Base-by-base conservation (phyloP, 2,797 vertebrate genomes). In the Karalla daura region DNA sequence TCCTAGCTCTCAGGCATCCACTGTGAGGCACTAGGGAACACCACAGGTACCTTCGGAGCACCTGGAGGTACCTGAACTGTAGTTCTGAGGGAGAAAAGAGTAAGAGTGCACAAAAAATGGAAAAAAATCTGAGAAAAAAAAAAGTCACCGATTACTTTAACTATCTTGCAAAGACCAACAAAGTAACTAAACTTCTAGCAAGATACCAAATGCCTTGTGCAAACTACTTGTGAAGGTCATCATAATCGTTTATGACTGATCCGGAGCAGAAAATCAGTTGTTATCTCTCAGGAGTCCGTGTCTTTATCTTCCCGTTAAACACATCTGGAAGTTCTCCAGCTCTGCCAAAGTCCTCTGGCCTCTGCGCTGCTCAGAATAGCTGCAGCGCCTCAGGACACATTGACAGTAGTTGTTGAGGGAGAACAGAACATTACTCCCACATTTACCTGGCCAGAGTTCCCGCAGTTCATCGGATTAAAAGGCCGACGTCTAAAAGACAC, bases 321-420 rank as follows among this genome's bases (percentile, higher is more conserved):
- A 87, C 85, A 89, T 90, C 87, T 87, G 87, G 88, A 87, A 80
- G 74, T 78, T 78, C 44, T 86, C 87, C 80, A 73, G 73, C 18
- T 39, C 73, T 45, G 66, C 70, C 65, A 51, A 65, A 52, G 60
- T 55, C 35, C 44, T 60, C 59, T 74, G 65, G 62, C 39, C 61
- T 79, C 52, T 62, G 58, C 55, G 60, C 28, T 43, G 47, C 61
- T 58, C 43, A 59, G 72, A 84, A 52, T 45, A 79, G 66, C 74
- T 60, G 54, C 65, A 41, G 40, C 1, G 55, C 80, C 78, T 66
- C 6, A 68, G 71, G 82, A 66, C 63, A 53, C 52, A 64, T 23
- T 68, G 80, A 82, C 66, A 80, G 82, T 80, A 69, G 65, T 82
- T 73, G 49, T 41, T 84, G 81, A 87, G 67, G 53, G 70, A 88